Base-by-base conservation (phyloP, 2,888 invertebrate species). In the Brassicogethes aeneus region DNA sequence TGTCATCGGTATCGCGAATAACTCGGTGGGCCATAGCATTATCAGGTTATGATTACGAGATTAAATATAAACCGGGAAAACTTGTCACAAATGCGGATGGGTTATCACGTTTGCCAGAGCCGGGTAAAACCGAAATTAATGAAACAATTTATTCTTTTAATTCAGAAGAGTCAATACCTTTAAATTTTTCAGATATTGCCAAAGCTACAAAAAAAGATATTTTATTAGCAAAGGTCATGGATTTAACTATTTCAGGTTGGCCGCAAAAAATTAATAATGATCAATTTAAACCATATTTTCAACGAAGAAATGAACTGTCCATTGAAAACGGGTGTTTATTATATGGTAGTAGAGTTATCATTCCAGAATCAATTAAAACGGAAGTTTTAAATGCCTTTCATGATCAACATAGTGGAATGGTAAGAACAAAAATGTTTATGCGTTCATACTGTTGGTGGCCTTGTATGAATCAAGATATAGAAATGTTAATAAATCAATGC, bases 41-140 rank as follows among this genome's bases (percentile, higher is more conserved):
- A 34, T 37, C 44, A 3, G 44, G 34, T 10, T 50, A 46, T 41
- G 13, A 50, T n/a, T 47, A 48, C 41, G 37, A 43, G 15, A 49
- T 48, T 31, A 7, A 37, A 37, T 49, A 49, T 37, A 31, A 34
- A 38, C 45, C 43, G 36, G 43, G 44, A n/a, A 40, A 17, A 30
- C 15, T 23, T 2, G 39, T 50, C 12, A 23, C 35, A 16, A 48
- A 46, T 36, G 47, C 43, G 17, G 40, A 44, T 45, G 39, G 40
- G n/a, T 40, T 45, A 34, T 45, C 42, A 15, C 36, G 39, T 15
- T 30, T 42, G 13, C 35, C 41, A 10, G 8, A 34, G 15, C 10
- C 8, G 12, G 37, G 16, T 33, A 15, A 31, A 39, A 40, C 40
- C 3, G 36, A 37, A 8, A 39, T 42, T 12, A 8, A 17, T 32